These are phyloP conservation scores for Heliconius hewitsoni DNA, from an alignment of 1,140 invertebrate genomes.

Conservation along the genomic window DNA sequence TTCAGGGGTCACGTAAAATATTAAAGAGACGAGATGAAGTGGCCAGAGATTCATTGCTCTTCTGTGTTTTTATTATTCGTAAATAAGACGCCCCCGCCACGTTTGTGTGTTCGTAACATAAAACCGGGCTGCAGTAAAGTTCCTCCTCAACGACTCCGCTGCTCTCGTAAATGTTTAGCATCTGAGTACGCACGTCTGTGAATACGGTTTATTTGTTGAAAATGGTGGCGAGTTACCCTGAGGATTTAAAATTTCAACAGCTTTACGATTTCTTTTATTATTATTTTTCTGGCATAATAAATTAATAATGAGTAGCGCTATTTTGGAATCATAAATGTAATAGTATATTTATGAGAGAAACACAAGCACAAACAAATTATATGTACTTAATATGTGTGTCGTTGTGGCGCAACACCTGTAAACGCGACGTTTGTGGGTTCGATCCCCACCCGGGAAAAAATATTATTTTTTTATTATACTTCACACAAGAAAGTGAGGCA, in stretches of 20 bases:
- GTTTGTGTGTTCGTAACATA: slow-evolving; percentile 76
- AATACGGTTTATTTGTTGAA: slow-evolving; percentile 39
- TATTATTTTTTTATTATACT: too few species aligned
- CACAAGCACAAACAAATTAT: too few species aligned
- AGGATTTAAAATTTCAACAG: slow-evolving; percentile 4
- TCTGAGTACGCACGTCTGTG: slow-evolving; percentile 50
- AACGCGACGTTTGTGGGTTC: too few species aligned
- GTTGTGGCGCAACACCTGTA: too few species aligned
- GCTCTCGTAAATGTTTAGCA: slow-evolving; percentile 70
- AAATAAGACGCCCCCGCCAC: slow-evolving; percentile 72
- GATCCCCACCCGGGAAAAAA: too few species aligned
- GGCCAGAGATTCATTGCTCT: slow-evolving; percentile 78
- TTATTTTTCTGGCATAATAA: too few species aligned
- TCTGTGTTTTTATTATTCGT: slow-evolving; percentile 81
- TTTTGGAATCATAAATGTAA: too few species aligned
- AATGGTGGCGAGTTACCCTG: slow-evolving; percentile 32
- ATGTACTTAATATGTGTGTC: too few species aligned
- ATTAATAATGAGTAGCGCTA: not conserved
- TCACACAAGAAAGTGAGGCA: too few species aligned
- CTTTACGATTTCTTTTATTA: slow-evolving; percentile 6
- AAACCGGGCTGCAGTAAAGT: slow-evolving; percentile 73
- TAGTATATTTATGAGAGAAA: too few species aligned
- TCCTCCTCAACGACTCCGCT: slow-evolving; percentile 56
- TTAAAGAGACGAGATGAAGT: slow-evolving; percentile 79
- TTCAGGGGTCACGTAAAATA: slow-evolving; percentile 81